A percentile compares a stretch with the other conserved stretches of the same genome.
Evolutionary conservation across 2,113 vertebrate species (phyloP).

Genomic region (Pomatorhinus ruficollis): DNA sequence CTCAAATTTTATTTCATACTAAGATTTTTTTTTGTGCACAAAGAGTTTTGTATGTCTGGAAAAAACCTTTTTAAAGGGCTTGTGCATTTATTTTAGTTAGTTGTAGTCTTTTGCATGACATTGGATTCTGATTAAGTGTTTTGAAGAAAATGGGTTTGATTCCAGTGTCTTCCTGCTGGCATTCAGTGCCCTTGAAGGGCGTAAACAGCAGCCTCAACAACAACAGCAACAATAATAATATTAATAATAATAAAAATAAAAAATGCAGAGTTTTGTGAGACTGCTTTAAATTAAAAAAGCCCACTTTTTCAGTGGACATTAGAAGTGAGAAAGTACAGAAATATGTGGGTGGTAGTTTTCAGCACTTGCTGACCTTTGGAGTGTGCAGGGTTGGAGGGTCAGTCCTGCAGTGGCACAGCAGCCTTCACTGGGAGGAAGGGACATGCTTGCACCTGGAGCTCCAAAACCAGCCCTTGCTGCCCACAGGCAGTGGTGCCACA

Average conservation of each 20-base stretch:
- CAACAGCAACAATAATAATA: neutral
- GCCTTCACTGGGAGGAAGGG: neutral
- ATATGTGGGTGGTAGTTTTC: neutral
- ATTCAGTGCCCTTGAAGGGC: neutral
- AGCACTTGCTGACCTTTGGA: neutral
- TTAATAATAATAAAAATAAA: neutral
- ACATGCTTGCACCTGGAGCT: rapidly evolving
- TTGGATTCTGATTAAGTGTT: neutral
- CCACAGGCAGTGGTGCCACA: rapidly evolving
- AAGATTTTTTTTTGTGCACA: neutral
- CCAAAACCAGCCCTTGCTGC: rapidly evolving
- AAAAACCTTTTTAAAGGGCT: neutral
- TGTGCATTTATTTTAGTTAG: neutral
- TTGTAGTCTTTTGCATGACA: neutral
- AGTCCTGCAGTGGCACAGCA: neutral
- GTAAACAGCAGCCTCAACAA: neutral
- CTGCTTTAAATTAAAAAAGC: neutral
- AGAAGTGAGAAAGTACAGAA: neutral
- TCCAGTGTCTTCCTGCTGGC: neutral
- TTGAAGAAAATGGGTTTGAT: neutral
- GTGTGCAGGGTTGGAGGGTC: neutral
- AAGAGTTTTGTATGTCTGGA: neutral
- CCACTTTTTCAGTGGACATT: neutral
- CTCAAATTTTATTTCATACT: neutral
- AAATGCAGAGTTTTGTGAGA: neutral